phyloP scores from a whole-genome alignment of 2,888 invertebrate genomes.

The Prenolepis imparis region DNA sequence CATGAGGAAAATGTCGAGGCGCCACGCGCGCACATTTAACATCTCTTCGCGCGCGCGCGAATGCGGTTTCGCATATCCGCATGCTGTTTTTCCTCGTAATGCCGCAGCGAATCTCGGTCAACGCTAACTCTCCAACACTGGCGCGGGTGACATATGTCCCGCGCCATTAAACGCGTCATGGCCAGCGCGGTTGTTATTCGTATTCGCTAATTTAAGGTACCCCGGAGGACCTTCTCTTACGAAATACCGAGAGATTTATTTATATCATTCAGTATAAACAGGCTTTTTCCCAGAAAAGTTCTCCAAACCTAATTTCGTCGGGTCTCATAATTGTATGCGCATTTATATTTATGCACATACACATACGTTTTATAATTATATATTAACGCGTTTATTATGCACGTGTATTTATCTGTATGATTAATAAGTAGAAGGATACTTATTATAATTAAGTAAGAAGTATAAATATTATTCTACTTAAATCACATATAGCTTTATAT shows the following conservation, averaged over 20 bases:
- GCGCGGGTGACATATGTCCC: slow-evolving; percentile 50
- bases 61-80: slow-evolving; percentile 53
- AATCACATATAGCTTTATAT: neutral
- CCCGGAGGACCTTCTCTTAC: slow-evolving; percentile 10
- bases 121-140: slow-evolving; percentile 34
- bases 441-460: too few relatives aligned
- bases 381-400: neutral
- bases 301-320: neutral
- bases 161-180: slow-evolving; percentile 44
- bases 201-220: slow-evolving; percentile 39
- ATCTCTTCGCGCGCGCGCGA: slow-evolving; percentile 20
- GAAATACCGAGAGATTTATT: slow-evolving; percentile 33
- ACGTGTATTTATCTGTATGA: neutral
- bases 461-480: neutral
- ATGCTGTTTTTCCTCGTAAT: slow-evolving; percentile 44
- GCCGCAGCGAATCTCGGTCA: slow-evolving; percentile 51
- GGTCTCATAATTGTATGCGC: neutral
- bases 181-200: slow-evolving; percentile 40
- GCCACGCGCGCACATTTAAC: slow-evolving; percentile 32
- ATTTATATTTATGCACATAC: neutral
- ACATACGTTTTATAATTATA: neutral
- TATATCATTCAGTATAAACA: neutral
- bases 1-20: slow-evolving; percentile 28
- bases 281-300: neutral
- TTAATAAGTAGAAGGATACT: neutral